These are phyloP conservation scores for Hippocampus abdominalis DNA, from an alignment of 2,113 vertebrate genomes.

Conservation along the genomic window DNA sequence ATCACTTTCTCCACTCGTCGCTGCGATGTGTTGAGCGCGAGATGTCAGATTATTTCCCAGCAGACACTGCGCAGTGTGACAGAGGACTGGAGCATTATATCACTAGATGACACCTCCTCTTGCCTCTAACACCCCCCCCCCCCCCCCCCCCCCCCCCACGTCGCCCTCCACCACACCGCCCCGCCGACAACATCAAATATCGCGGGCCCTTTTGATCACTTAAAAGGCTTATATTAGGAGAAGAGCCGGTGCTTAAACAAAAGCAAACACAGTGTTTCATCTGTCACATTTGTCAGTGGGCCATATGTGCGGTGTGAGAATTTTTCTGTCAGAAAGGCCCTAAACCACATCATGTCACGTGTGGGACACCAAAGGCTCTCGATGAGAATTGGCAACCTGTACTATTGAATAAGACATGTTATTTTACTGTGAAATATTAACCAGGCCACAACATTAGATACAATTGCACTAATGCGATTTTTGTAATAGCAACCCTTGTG, in stretches of 20 bases:
- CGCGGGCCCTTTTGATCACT: slow-evolving; percentile 65
- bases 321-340: slow-evolving; percentile 45
- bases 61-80: slow-evolving; percentile 63
- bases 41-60: slow-evolving; percentile 73
- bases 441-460: neutral
- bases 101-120: slow-evolving; percentile 59
- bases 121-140: slow-evolving; percentile 15
- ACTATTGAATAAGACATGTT: neutral
- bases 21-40: slow-evolving; percentile 58
- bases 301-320: slow-evolving; percentile 58
- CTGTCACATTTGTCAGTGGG: slow-evolving; percentile 59
- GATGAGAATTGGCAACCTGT: slow-evolving; percentile 1
- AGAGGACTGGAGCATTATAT: slow-evolving; percentile 61
- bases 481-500: slow-evolving; percentile 39
- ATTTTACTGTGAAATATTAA: neutral
- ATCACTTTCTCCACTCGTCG: slow-evolving; percentile 30
- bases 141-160: neutral
- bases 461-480: neutral
- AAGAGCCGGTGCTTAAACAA: slow-evolving; percentile 57
- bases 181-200: slow-evolving; percentile 68
- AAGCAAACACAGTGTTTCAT: slow-evolving; percentile 68
- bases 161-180: slow-evolving; percentile 4
- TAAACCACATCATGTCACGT: slow-evolving; percentile 34
- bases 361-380: slow-evolving; percentile 16
- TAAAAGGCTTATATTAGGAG: slow-evolving; percentile 65